Percentiles rank a stretch among this genome's conserved stretches.
These are phyloP conservation scores for Pelmatolapia mariae DNA, from an alignment of 2,113 vertebrate species.

Conservation along the genomic window DNA sequence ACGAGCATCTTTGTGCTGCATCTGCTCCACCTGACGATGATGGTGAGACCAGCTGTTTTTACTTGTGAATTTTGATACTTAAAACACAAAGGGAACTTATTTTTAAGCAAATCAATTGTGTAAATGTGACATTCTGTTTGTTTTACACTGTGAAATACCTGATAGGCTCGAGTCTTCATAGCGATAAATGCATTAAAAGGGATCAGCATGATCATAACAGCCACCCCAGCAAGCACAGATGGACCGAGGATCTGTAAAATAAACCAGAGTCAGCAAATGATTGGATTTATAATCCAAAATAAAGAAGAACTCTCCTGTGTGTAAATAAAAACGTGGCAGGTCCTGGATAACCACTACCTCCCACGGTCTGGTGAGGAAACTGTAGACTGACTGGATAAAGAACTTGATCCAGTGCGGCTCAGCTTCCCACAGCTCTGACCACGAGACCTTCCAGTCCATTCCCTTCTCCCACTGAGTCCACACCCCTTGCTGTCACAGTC, in stretches of 20 bases:
- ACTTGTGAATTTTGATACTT: not conserved
- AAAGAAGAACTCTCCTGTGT: not conserved
- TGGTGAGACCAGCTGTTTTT: not conserved
- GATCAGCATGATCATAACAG: slow-evolving; percentile 89
- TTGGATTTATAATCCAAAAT: not conserved
- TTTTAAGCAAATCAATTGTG: accelerated
- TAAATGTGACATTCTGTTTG: not conserved
- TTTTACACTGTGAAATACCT: slow-evolving; percentile 68
- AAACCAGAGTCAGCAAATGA: not conserved
- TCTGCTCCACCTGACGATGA: slow-evolving; percentile 80
- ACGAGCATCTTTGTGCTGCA: slow-evolving; percentile 87
- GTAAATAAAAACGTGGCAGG: not conserved
- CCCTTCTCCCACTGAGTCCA: not conserved
- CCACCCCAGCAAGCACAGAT: slow-evolving; percentile 87
- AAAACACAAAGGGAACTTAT: not conserved
- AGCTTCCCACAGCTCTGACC: not conserved
- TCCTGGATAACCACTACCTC: not conserved
- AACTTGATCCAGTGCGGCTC: not conserved
- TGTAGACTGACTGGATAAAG: not conserved
- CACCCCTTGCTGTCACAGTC: accelerated
- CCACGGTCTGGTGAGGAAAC: not conserved
- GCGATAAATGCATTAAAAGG: slow-evolving; percentile 90
- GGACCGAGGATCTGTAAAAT: slow-evolving; percentile 80
- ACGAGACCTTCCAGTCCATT: not conserved
- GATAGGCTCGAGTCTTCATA: slow-evolving; percentile 84